phyloP scores from a whole-genome alignment of 2,113 vertebrate species.

The Heterotis niloticus region DNA sequence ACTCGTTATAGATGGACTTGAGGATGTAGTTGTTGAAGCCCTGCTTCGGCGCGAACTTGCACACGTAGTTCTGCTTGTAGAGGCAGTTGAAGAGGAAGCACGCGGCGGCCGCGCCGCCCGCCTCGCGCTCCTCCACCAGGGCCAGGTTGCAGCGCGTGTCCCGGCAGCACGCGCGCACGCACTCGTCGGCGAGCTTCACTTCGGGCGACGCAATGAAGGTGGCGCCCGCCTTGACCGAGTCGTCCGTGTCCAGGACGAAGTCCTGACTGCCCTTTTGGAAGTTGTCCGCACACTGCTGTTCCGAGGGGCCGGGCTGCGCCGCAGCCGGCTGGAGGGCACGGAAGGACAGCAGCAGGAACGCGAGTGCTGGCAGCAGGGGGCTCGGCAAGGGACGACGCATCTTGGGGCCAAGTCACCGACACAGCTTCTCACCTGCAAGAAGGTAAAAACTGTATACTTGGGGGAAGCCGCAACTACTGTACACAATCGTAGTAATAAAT shows the following conservation, averaged over 20 bases:
- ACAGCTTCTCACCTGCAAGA: background rate
- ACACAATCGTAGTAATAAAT: too few species aligned
- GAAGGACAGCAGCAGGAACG: constrained; percentile 28
- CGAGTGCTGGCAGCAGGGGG: background rate
- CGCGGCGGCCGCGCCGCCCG: constrained; percentile 47
- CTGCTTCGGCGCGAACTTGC: constrained; percentile 73
- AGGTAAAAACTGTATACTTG: background rate
- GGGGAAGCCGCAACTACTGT: background rate
- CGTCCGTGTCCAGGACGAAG: constrained; percentile 78
- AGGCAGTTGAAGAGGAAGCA: constrained; percentile 88
- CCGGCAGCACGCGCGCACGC: constrained; percentile 78
- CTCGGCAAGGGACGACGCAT: constrained; percentile 38
- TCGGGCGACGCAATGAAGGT: constrained; percentile 72
- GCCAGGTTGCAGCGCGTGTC: constrained; percentile 76
- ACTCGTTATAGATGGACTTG: constrained; percentile 61
- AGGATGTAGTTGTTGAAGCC: constrained; percentile 76
- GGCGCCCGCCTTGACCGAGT: constrained; percentile 81
- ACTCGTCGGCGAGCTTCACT: constrained; percentile 61
- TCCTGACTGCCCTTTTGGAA: constrained; percentile 66
- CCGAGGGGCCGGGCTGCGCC: constrained; percentile 36
- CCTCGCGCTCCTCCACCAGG: constrained; percentile 65
- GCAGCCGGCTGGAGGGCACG: background rate
- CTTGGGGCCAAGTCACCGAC: background rate
- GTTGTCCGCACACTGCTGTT: constrained; percentile 55
- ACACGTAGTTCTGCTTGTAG: constrained; percentile 81